Conservation (phyloP, 2,113 vertebrate species). For the Chelonoidis abingdonii region DNA sequence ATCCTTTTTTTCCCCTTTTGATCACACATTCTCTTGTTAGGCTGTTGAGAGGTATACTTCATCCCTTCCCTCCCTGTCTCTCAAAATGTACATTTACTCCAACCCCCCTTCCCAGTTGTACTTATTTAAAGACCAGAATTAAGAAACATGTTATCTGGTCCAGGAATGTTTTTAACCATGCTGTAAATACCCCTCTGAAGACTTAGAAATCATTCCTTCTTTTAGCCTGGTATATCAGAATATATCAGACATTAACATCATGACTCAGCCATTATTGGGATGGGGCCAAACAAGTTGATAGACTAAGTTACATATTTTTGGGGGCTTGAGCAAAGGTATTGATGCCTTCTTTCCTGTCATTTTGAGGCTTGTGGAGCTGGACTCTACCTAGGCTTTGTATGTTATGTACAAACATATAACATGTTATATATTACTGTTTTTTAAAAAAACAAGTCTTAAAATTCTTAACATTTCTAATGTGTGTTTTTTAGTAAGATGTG, state of each 20-base stretch:
- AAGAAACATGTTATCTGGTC: neutral
- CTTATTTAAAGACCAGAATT: rapidly evolving
- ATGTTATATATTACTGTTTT: rapidly evolving
- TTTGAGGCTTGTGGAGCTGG: neutral
- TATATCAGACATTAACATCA: neutral
- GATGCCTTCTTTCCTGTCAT: neutral
- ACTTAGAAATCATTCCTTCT: neutral
- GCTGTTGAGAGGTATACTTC: neutral
- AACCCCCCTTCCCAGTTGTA: rapidly evolving
- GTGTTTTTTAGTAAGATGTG: neutral
- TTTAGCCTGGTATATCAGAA: neutral
- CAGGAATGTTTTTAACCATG: neutral
- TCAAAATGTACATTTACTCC: neutral
- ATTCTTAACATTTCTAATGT: neutral
- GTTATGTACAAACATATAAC: too few relatives aligned
- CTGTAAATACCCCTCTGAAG: neutral
- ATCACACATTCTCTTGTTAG: neutral
- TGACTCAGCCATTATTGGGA: neutral
- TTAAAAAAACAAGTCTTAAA: neutral
- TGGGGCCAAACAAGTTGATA: neutral
- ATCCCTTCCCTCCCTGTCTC: neutral
- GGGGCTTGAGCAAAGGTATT: neutral
- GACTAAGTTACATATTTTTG: too few relatives aligned
- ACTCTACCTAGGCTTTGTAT: rapidly evolving
- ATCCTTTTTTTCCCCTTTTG: neutral